These are phyloP conservation scores for Saiga tatarica DNA, from an alignment of 2,113 vertebrate species.

Conservation along the genomic window DNA sequence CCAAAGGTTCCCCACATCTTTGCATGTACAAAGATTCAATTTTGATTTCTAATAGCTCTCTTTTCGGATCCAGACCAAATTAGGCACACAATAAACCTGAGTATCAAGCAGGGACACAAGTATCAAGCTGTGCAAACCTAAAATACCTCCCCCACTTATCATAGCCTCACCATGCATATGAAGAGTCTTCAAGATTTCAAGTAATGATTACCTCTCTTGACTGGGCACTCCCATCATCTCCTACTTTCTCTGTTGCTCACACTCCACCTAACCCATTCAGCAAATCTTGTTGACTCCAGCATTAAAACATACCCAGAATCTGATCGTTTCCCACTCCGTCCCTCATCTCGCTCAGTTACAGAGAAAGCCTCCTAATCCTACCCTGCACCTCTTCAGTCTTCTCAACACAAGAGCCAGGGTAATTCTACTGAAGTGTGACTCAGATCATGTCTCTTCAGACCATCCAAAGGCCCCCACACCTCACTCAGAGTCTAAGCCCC, in stretches of 20 bases:
- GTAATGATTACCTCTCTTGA: neutral
- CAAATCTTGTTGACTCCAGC: neutral
- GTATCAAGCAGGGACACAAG: neutral
- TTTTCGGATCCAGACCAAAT: neutral
- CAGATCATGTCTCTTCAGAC: neutral
- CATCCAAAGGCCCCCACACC: neutral
- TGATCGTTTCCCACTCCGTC: neutral
- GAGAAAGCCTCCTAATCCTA: neutral
- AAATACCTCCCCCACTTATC: neutral
- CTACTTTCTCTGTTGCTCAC: neutral
- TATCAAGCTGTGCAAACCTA: neutral
- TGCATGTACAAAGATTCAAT: neutral
- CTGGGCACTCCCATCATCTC: neutral
- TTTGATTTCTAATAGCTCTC: constrained; percentile 20
- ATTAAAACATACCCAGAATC: neutral
- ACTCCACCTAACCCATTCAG: neutral
- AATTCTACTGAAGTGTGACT: neutral
- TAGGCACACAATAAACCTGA: neutral
- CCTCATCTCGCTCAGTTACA: neutral
- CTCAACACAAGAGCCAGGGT: neutral
- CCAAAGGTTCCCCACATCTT: neutral
- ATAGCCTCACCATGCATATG: neutral
- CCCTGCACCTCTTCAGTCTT: neutral
- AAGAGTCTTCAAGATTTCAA: neutral
- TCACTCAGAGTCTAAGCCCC: neutral